Percentiles rank a stretch among this genome's conserved stretches.
Evolutionary conservation across 2,113 vertebrate species (phyloP).

Genomic region (Physeter macrocephalus): DNA sequence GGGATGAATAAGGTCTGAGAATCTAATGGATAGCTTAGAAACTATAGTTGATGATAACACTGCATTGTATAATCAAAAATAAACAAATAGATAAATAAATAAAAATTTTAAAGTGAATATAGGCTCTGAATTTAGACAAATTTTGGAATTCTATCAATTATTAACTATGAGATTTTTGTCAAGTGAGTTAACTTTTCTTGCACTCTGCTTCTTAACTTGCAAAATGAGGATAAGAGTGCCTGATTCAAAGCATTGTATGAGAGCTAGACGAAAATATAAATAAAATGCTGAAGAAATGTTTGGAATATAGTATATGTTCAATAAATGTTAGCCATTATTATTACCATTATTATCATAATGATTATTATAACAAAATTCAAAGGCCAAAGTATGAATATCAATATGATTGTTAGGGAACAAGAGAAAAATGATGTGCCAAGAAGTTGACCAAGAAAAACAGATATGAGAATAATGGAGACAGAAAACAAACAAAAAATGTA

Average conservation of each 20-base stretch:
- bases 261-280: not conserved
- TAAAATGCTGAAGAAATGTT: not conserved
- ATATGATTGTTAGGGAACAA: not conserved
- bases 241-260: not conserved
- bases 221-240: not conserved
- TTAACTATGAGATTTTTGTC: not conserved
- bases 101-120: not conserved
- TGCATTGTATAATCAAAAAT: not conserved
- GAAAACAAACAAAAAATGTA: not conserved
- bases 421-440: not conserved
- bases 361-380: not conserved
- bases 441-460: not conserved
- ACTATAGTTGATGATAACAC: not conserved
- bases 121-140: conserved; percentile 2
- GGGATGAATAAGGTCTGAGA: not conserved
- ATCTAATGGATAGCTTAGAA: not conserved
- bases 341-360: not conserved
- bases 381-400: not conserved
- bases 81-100: not conserved
- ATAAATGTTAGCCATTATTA: not conserved
- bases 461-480: not conserved
- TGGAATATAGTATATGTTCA: not conserved
- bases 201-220: not conserved
- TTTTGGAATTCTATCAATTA: not conserved
- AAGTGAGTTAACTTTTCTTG: not conserved